Evolutionary conservation across 2,113 vertebrate genomes (phyloP).

Genomic region (Cervus canadensis): DNA sequence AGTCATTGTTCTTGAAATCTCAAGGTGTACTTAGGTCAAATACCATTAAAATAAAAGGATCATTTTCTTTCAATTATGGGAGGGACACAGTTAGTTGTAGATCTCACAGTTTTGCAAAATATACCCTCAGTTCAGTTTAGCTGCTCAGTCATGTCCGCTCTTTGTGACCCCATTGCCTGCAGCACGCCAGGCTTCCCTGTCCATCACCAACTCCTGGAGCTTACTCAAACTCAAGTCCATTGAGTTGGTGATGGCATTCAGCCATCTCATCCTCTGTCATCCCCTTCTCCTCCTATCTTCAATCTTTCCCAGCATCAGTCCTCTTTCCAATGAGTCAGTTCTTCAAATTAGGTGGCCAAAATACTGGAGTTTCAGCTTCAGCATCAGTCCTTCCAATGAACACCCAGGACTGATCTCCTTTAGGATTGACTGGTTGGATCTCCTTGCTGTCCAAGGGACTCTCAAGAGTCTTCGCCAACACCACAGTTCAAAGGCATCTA

Average conservation of each 20-base stretch:
- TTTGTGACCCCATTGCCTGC: neutral
- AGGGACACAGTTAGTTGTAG: neutral
- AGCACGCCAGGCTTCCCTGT: neutral
- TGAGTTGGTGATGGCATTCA: neutral
- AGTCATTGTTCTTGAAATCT: neutral
- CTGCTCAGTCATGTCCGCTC: neutral
- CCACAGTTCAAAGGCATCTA: neutral
- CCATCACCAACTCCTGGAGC: neutral
- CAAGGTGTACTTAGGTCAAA: neutral
- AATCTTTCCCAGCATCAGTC: neutral
- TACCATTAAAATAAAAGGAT: neutral
- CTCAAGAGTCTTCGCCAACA: neutral
- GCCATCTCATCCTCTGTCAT: neutral
- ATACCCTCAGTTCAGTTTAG: neutral
- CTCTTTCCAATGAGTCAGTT: neutral
- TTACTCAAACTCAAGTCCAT: neutral
- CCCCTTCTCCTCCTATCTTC: neutral
- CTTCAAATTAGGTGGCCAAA: neutral
- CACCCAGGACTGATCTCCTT: neutral
- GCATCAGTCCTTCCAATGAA: neutral
- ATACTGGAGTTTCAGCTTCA: neutral
- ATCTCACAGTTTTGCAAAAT: neutral
- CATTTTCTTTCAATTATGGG: neutral
- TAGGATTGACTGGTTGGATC: neutral
- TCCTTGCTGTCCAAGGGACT: neutral